A percentile compares a stretch with the other conserved stretches of the same genome.
phyloP scores from a whole-genome alignment of 1,140 invertebrate genomes.

The Drosophila persimilis region DNA sequence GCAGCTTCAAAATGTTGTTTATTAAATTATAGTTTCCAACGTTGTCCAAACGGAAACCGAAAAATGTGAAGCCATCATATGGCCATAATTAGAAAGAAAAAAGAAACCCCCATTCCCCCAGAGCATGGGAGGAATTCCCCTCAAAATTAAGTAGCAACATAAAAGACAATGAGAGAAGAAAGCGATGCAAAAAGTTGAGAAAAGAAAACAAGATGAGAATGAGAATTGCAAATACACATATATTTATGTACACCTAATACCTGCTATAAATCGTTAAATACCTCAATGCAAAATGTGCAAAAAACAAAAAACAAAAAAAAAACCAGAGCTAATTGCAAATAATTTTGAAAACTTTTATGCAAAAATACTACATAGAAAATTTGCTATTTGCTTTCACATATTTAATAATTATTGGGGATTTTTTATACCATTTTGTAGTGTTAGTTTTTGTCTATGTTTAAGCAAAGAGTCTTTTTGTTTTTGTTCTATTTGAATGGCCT shows the following conservation, averaged over 20 bases:
- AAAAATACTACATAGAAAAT: too few relatives aligned
- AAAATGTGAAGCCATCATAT: conserved; percentile 30
- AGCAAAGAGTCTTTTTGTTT: too few relatives aligned
- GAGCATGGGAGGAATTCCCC: conserved; percentile 26
- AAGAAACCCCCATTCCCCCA: not conserved
- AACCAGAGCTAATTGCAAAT: too few relatives aligned
- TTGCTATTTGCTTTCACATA: too few relatives aligned
- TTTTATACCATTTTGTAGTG: too few relatives aligned
- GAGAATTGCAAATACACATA: conserved; percentile 36
- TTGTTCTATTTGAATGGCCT: too few relatives aligned
- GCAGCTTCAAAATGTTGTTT: conserved; percentile 15
- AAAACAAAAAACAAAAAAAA: not conserved
- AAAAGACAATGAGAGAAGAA: conserved; percentile 50
- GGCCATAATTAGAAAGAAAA: conserved; percentile 32
- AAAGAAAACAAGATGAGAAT: not conserved
- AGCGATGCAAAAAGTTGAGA: conserved; percentile 14
- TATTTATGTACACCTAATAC: conserved; percentile 11
- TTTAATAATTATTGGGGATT: too few relatives aligned
- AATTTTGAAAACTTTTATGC: too few relatives aligned
- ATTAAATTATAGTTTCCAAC: conserved; percentile 19
- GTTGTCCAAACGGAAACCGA: conserved; percentile 23
- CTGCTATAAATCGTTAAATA: conserved; percentile 38
- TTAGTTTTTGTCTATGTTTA: too few relatives aligned
- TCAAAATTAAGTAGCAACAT: conserved; percentile 38
- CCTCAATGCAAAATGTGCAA: conserved; percentile 19